phyloP scores from a whole-genome alignment of 2,113 vertebrate genomes.

The Callionymus lyra region DNA sequence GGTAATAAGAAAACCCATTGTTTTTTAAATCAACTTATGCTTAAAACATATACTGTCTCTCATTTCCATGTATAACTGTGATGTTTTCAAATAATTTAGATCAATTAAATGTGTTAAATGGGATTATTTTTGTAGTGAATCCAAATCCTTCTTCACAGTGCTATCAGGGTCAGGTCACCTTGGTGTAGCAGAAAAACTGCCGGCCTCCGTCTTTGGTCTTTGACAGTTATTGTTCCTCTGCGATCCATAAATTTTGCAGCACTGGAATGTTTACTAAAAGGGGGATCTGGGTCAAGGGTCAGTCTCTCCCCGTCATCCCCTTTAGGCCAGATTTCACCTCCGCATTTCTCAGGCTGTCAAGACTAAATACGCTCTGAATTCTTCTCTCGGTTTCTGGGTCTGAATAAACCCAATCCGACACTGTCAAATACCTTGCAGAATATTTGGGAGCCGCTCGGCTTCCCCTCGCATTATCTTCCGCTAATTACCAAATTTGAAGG shows the following conservation, averaged over 20 bases:
- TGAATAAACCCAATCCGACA: not conserved
- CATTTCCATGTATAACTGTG: too few relatives aligned
- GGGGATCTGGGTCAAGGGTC: constrained; percentile 71
- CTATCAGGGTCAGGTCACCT: constrained; percentile 35
- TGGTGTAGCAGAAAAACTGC: constrained; percentile 22
- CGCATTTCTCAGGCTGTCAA: constrained; percentile 72
- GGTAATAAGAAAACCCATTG: too few relatives aligned
- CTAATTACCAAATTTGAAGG: constrained; percentile 55
- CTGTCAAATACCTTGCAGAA: constrained; percentile 36
- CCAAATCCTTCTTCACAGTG: not conserved
- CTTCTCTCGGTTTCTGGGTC: constrained; percentile 17
- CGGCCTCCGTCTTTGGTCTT: constrained; percentile 31
- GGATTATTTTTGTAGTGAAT: constrained; percentile 26
- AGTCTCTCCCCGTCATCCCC: constrained; percentile 61
- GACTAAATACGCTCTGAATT: constrained; percentile 27
- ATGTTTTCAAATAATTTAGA: too few relatives aligned
- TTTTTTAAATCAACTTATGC: too few relatives aligned
- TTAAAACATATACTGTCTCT: too few relatives aligned
- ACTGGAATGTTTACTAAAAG: constrained; percentile 67
- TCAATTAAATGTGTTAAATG: too few relatives aligned
- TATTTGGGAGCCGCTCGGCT: constrained; percentile 32
- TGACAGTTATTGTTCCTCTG: constrained; percentile 64
- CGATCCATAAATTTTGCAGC: constrained; percentile 62
- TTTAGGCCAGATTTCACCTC: constrained; percentile 68
- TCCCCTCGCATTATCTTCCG: constrained; percentile 38